Evolutionary conservation across 1,140 invertebrate species (phyloP).

Genomic region (Rhysida immarginata): DNA sequence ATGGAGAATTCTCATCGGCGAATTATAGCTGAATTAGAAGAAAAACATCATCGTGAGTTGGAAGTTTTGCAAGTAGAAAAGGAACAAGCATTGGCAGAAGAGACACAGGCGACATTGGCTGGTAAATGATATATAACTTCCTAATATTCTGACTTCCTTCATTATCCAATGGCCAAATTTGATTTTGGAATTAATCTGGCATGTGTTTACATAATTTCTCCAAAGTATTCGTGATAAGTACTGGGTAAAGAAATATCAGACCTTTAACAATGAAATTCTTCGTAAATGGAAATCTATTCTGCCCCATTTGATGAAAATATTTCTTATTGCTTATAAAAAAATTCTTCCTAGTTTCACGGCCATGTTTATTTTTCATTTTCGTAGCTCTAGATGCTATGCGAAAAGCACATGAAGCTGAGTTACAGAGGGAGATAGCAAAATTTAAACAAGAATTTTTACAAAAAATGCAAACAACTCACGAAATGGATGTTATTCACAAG

Average conservation of each 20-base stretch:
- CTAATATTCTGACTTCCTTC: no score
- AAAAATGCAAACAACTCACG: constrained; percentile 45
- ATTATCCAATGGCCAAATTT: no score
- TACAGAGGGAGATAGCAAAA: constrained; percentile 67
- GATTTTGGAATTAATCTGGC: no score
- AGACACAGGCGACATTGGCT: constrained; percentile 50
- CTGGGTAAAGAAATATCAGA: no score
- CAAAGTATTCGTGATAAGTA: no score
- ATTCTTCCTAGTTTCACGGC: background rate
- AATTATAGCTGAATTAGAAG: constrained; percentile 64
- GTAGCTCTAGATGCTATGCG: constrained; percentile 78
- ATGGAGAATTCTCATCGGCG: constrained; percentile 80
- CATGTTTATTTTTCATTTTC: constrained; percentile 4
- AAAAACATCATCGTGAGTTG: constrained; percentile 61
- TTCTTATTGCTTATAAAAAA: no score
- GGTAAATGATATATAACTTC: no score
- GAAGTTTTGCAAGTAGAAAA: constrained; percentile 57
- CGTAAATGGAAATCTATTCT: no score
- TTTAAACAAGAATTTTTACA: constrained; percentile 66
- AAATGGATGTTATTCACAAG: constrained; percentile 37
- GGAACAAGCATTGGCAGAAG: constrained; percentile 72
- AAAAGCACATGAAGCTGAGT: constrained; percentile 80
- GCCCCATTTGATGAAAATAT: no score
- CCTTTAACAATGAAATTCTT: no score
- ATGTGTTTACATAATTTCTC: no score